Percentiles rank a stretch among this genome's conserved stretches.
These are phyloP conservation scores for Pantherophis vulpinus DNA, from an alignment of 2,797 vertebrate species.

Conservation along the genomic window DNA sequence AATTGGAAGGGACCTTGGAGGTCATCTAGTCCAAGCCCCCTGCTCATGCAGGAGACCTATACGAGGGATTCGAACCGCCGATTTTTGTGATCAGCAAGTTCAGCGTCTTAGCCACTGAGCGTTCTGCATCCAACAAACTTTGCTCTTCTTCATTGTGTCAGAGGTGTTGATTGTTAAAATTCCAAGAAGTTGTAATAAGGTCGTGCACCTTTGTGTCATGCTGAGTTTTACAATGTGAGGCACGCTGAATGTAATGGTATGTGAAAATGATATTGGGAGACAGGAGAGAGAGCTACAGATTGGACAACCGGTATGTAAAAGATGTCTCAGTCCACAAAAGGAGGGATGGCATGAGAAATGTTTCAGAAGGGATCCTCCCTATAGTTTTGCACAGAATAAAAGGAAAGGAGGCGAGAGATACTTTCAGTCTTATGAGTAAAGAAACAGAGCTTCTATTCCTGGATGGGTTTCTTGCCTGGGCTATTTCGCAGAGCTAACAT, in stretches of 20 bases:
- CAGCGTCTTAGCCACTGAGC: too few species aligned
- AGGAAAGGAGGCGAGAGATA: not conserved
- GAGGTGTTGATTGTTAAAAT: not conserved
- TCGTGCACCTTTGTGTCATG: not conserved
- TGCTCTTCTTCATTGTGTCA: not conserved
- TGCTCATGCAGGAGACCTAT: too few species aligned
- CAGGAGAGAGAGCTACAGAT: not conserved
- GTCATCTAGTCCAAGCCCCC: too few species aligned
- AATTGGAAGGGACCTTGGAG: too few species aligned
- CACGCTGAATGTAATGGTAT: not conserved
- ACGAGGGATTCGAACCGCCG: too few species aligned
- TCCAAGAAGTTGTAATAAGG: not conserved
- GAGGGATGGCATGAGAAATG: not conserved
- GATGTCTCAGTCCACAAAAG: not conserved
- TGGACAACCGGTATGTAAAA: not conserved
- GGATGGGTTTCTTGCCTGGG: not conserved
- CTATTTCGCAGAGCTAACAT: not conserved
- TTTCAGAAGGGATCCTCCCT: not conserved
- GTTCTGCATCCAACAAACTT: not conserved
- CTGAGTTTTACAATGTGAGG: not conserved
- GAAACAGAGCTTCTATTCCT: not conserved
- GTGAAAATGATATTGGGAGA: not conserved
- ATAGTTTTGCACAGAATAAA: not conserved
- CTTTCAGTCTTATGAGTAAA: not conserved
- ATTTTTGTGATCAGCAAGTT: too few species aligned